Percentiles rank a stretch among this genome's conserved stretches.
phyloP scores from a whole-genome alignment of 2,113 vertebrate genomes.

The Tyrannus savana region DNA sequence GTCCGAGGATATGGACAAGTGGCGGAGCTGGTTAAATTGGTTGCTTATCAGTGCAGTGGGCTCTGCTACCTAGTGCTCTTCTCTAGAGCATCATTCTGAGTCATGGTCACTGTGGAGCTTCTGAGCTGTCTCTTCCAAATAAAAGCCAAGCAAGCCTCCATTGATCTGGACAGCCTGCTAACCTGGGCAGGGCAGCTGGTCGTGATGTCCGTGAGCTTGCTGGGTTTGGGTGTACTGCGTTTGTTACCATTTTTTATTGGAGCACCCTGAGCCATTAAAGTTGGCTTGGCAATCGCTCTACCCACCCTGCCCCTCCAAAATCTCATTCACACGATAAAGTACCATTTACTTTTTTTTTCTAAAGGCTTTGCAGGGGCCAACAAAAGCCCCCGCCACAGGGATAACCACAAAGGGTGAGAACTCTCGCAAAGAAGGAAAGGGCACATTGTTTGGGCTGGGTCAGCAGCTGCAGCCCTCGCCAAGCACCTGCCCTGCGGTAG shows the following conservation, averaged over 20 bases:
- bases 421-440: neutral
- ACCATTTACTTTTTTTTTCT: neutral
- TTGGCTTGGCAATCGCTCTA: neutral
- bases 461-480: neutral
- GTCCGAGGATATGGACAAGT: neutral
- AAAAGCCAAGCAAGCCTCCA: neutral
- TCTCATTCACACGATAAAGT: neutral
- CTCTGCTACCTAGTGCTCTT: neutral
- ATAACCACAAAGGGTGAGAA: neutral
- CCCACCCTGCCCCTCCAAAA: neutral
- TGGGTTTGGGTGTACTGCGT: too few relatives aligned
- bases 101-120: neutral
- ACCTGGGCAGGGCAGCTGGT: neutral
- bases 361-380: neutral
- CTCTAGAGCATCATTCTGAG: neutral
- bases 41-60: neutral
- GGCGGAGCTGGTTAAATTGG: neutral
- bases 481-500: neutral
- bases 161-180: neutral
- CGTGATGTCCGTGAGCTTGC: neutral
- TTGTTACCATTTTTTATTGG: neutral
- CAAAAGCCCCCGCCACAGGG: neutral
- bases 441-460: neutral
- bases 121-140: neutral
- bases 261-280: neutral